A percentile compares a stretch with the other conserved stretches of the same genome.
phyloP scores from a whole-genome alignment of 1,140 invertebrate genomes.

The Rhynchophorus ferrugineus region DNA sequence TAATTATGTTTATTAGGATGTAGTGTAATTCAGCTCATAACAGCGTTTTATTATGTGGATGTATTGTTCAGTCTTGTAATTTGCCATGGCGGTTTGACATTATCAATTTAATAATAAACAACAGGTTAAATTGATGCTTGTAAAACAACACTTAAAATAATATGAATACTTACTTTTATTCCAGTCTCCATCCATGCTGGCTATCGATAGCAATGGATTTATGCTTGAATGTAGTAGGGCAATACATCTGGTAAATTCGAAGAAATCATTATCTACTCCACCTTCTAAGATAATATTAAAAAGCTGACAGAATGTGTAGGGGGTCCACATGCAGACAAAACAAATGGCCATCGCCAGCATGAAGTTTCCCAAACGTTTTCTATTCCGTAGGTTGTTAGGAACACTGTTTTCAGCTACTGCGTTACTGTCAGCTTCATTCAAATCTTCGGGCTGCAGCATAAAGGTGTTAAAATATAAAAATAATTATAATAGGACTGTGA shows the following conservation, averaged over 20 bases:
- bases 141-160: too few species aligned
- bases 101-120: too few species aligned
- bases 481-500: background rate
- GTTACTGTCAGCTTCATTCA: background rate
- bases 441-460: constrained; percentile 4
- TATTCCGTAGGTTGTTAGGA: constrained; percentile 2
- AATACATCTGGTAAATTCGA: constrained; percentile 3
- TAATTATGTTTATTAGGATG: too few species aligned
- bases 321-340: constrained; percentile 9
- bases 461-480: background rate
- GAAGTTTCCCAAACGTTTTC: constrained; percentile 9
- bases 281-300: background rate
- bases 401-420: constrained; percentile 1
- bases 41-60: too few species aligned
- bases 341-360: constrained; percentile 13
- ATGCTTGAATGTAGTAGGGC: constrained; percentile 13
- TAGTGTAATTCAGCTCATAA: too few species aligned
- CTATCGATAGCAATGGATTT: constrained; percentile 11
- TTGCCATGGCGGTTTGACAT: too few species aligned
- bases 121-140: too few species aligned
- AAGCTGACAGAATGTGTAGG: constrained; percentile 7
- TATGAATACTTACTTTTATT: constrained; percentile 15
- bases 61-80: background rate
- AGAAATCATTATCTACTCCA: background rate
- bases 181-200: constrained; percentile 15